Evolutionary conservation across 2,797 vertebrate genomes (phyloP).

Genomic region (Mus minutoides): DNA sequence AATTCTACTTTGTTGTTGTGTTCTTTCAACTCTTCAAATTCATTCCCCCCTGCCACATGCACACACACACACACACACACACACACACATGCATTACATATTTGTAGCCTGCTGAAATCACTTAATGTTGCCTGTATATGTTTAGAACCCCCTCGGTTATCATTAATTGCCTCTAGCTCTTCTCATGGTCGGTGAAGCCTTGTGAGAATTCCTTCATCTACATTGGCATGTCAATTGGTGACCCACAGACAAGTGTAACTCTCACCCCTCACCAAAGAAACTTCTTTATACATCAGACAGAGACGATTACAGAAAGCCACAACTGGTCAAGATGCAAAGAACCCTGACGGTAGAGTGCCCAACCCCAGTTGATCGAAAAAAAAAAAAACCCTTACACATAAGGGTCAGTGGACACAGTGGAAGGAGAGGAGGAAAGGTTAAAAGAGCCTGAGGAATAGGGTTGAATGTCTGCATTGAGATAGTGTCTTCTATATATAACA

Average conservation of each 20-base stretch:
- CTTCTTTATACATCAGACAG: neutral
- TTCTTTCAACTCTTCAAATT: neutral
- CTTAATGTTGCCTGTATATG: neutral
- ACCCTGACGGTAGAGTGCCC: neutral
- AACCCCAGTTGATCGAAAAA: too few relatives aligned
- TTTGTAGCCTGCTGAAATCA: neutral
- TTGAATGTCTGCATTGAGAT: neutral
- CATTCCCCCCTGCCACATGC: neutral
- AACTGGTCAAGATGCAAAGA: neutral
- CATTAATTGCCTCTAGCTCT: neutral
- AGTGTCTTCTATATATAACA: neutral
- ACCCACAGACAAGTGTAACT: neutral
- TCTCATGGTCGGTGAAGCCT: neutral
- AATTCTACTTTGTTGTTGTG: neutral
- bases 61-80: neutral
- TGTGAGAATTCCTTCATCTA: neutral
- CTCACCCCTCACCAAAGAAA: neutral
- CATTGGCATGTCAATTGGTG: neutral
- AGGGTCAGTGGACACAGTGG: neutral
- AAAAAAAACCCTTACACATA: neutral
- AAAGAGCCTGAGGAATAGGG: neutral
- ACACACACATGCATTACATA: neutral
- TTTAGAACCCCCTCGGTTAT: neutral
- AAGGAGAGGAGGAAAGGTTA: neutral
- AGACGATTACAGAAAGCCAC: neutral